Evolutionary conservation across 2,797 vertebrate species (phyloP), one percentile per base, ranked within the genome.

Genomic region (Delichon dasypus): DNA sequence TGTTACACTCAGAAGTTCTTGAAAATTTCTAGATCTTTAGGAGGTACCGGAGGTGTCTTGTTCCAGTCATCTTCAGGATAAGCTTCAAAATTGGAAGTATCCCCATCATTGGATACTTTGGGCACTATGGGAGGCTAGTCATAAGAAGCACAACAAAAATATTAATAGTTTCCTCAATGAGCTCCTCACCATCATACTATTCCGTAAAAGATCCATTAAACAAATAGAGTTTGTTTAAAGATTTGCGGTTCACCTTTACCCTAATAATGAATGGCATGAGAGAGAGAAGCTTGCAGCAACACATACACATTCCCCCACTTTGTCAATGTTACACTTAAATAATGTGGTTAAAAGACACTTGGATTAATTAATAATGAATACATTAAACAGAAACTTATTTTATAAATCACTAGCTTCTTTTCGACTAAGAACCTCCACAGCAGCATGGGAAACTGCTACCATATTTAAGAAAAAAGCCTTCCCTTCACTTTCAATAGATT

Each of bases 51-150:
- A 3, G 98, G 97, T 3, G 97, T 98, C 50, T 98, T 98, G 89
- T 98, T 99, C 99, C 99, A 99, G 83, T 99, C 98, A 10, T 98
- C 98, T 78, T 99, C 99, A 4, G 99, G 99, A 88, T 99, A 99
- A 9, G 98, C 97, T 51, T 99, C 99, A 45, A 99, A 99, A 98
- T 99, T 99, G 23, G 99, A 99, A 5, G 98, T 99, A 96, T 99
- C 99, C 0, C 99, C 99, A 22, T 99, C 99, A 4, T 99, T 98
- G 38, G 98, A 98, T 10, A 99, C 98, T 93, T 99, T 99, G 2
- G 99, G 99, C 64, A 99, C 95, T n/a, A 99, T 99, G 40, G 99
- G 99, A 66, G 99, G 99, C 99, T 99, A 95, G 17, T 50, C 57
- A 93, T 42, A 94, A 86, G 11, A 75, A 53, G 18, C 9, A 94